Evolutionary conservation across 1,140 invertebrate genomes (phyloP).

Genomic region (Lepidurus couesii): DNA sequence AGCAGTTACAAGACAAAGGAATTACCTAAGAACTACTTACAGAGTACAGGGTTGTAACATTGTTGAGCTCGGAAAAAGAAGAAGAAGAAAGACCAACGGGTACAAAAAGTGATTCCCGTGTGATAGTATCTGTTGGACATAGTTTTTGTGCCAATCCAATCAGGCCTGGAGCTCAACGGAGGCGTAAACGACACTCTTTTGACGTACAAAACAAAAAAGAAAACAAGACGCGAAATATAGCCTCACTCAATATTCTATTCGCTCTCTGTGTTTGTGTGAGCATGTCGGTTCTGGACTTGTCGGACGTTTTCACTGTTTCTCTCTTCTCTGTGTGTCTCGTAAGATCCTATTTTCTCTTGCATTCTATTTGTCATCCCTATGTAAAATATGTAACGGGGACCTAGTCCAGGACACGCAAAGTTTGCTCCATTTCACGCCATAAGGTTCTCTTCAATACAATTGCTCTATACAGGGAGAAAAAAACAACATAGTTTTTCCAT

Average conservation of each 20-base stretch:
- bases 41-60: too few species aligned
- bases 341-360: not conserved
- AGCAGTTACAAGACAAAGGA: too few species aligned
- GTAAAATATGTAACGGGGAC: not conserved
- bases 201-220: not conserved
- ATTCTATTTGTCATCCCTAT: conserved; percentile 7
- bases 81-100: not conserved
- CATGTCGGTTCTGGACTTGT: not conserved
- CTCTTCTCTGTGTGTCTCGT: not conserved
- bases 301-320: not conserved
- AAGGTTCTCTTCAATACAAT: not conserved
- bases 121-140: not conserved
- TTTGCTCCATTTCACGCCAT: not conserved
- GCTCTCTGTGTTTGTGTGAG: not conserved
- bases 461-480: not conserved
- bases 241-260: not conserved
- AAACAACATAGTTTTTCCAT: not conserved
- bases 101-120: not conserved
- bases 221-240: not conserved
- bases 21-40: too few species aligned
- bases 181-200: conserved; percentile 6
- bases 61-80: not conserved
- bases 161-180: conserved; percentile 13
- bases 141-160: conserved; percentile 2
- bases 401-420: not conserved